A percentile compares a stretch with the other conserved stretches of the same genome.
These are phyloP conservation scores for Conops quadrifasciatus DNA, from an alignment of 2,888 invertebrate genomes.

Conservation along the genomic window DNA sequence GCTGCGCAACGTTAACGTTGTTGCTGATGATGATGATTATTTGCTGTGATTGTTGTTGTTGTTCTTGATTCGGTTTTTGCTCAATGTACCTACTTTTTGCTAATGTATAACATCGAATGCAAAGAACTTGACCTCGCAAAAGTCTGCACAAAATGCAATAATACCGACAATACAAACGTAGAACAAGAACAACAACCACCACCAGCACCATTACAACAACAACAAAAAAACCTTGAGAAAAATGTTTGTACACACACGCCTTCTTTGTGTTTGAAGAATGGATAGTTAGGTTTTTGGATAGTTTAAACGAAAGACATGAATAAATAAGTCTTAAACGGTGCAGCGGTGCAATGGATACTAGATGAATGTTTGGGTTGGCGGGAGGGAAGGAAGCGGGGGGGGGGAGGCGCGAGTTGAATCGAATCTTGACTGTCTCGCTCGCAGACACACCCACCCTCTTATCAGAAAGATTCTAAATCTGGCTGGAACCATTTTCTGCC, in stretches of 20 bases:
- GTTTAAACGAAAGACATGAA: too few relatives aligned
- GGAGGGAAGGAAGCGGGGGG: not conserved
- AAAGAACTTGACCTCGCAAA: conserved; percentile 26
- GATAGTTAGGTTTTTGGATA: too few relatives aligned
- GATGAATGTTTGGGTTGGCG: not conserved
- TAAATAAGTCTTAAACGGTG: too few relatives aligned
- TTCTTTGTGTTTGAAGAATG: not conserved
- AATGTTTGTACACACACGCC: not conserved
- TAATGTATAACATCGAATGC: too few relatives aligned
- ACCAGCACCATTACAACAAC: too few relatives aligned
- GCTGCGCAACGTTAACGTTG: not conserved
- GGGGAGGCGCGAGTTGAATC: too few relatives aligned
- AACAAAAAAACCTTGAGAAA: not conserved
- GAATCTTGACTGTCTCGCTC: too few relatives aligned
- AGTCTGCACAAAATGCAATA: not conserved
- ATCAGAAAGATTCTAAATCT: conserved; percentile 28
- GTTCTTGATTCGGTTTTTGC: too few relatives aligned
- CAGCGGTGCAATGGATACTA: not conserved
- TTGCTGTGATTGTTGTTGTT: not conserved
- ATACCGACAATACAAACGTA: not conserved
- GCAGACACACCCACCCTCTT: conserved; percentile 29
- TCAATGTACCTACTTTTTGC: too few relatives aligned
- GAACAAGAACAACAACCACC: not conserved
- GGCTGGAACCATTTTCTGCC: not conserved
- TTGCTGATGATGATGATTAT: not conserved